These are phyloP conservation scores for Pampusana beccarii DNA, from an alignment of 2,113 vertebrate species.

Conservation along the genomic window DNA sequence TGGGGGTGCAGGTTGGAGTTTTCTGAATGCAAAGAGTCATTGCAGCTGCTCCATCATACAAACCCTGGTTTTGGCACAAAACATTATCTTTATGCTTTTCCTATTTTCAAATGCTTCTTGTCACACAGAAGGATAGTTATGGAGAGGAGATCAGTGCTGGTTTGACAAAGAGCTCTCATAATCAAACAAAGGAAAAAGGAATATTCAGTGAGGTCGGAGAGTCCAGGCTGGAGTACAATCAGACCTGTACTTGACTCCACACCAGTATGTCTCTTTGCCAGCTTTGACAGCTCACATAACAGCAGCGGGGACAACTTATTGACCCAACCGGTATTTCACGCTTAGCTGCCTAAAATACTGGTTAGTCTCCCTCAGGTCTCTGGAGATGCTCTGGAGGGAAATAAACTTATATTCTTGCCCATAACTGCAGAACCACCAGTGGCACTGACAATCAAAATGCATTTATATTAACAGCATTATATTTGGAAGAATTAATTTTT, in stretches of 20 bases:
- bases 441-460: background rate
- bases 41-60: background rate
- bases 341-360: conserved; percentile 40
- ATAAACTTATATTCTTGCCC: background rate
- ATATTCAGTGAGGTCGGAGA: background rate
- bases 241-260: conserved; percentile 5
- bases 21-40: background rate
- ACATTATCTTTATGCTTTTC: background rate
- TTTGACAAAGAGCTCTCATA: background rate
- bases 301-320: background rate
- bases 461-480: background rate
- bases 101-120: background rate
- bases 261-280: background rate
- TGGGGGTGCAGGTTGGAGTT: background rate
- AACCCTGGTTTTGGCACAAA: background rate
- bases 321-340: conserved; percentile 32
- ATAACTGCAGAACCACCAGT: background rate
- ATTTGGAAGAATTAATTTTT: background rate
- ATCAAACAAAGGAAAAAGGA: background rate
- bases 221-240: background rate
- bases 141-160: background rate
- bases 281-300: background rate
- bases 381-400: background rate
- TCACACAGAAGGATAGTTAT: background rate
- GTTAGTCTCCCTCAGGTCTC: conserved; percentile 18